These are phyloP conservation scores for Acanthococcus lagerstroemiae DNA, from an alignment of 2,888 invertebrate genomes.

Conservation along the genomic window DNA sequence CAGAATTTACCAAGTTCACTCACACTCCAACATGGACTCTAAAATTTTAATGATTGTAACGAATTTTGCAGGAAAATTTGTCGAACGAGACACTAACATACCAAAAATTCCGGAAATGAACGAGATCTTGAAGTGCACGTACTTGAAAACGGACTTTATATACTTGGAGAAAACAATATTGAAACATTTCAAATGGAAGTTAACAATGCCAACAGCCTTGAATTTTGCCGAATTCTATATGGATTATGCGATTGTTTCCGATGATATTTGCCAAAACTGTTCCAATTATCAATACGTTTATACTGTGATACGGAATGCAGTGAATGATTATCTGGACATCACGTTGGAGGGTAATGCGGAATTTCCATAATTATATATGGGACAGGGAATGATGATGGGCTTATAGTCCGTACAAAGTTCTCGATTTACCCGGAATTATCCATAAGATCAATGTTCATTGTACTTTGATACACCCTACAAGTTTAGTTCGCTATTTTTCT, in stretches of 20 bases:
- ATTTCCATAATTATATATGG: no score
- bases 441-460: no score
- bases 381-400: no score
- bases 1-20: no score
- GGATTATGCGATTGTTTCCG: not conserved
- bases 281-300: conserved; percentile 3
- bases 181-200: conserved; percentile 25
- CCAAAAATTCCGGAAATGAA: conserved; percentile 41
- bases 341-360: conserved; percentile 12
- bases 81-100: conserved; percentile 45
- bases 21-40: no score
- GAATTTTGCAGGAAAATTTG: conserved; percentile 43
- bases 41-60: no score
- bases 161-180: conserved; percentile 13
- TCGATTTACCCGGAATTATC: no score
- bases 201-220: conserved; percentile 16
- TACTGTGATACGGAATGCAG: not conserved
- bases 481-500: no score
- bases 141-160: conserved; percentile 3
- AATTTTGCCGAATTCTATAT: conserved; percentile 21
- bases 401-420: no score
- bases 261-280: conserved; percentile 15
- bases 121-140: not conserved
- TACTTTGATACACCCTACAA: no score
- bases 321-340: conserved; percentile 3